Evolutionary conservation across 2,113 vertebrate species (phyloP).

Genomic region (Amazona vittata): DNA sequence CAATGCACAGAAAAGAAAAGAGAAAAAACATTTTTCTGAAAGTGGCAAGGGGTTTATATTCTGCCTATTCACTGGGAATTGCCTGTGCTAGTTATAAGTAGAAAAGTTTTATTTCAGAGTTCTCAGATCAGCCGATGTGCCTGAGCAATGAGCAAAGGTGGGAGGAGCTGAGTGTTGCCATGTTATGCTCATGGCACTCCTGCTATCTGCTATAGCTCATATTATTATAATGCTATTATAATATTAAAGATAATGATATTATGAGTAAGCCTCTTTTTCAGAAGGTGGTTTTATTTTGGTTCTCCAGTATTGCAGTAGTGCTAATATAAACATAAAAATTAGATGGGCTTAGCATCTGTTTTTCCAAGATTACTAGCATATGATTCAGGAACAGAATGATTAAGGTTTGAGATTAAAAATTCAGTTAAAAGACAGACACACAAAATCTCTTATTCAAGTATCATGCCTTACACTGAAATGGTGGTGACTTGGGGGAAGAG

Average conservation of each 20-base stretch:
- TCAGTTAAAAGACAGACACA: not conserved
- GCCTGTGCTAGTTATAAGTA: not conserved
- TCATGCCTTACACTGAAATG: not conserved
- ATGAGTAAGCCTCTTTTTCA: not conserved
- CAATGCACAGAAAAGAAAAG: not conserved
- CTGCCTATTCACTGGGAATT: not conserved
- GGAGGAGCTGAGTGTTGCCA: not conserved
- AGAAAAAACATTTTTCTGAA: not conserved
- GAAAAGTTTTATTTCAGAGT: not conserved
- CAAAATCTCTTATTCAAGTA: not conserved
- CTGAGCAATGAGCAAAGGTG: not conserved
- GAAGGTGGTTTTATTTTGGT: not conserved
- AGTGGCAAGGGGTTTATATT: not conserved
- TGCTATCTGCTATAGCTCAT: not conserved
- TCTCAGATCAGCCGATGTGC: rapidly evolving
- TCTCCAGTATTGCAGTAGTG: not conserved
- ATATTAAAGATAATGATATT: not conserved
- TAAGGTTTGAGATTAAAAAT: not conserved
- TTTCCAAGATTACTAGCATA: not conserved
- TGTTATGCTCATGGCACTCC: not conserved
- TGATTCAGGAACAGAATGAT: not conserved
- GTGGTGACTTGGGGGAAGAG: not conserved
- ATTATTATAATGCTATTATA: not conserved
- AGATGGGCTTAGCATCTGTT: not conserved
- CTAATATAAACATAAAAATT: not conserved